Percentiles rank a stretch among this genome's conserved stretches.
Conservation (phyloP, 2,113 vertebrate genomes). For the Siniperca knerii region DNA sequence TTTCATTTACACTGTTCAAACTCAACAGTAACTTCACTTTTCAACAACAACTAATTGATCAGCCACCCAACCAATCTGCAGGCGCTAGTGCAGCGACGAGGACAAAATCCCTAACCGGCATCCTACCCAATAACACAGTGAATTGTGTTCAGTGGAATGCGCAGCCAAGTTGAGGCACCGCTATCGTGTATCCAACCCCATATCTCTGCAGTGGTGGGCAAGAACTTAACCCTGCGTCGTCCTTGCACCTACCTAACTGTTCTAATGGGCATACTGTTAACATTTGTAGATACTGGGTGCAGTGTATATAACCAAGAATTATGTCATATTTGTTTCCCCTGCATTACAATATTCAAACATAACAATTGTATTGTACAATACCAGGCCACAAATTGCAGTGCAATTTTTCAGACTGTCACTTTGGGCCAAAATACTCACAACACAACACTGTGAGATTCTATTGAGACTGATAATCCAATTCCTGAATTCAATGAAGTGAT, state of each 20-base stretch:
- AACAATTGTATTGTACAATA: background rate
- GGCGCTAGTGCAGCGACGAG: background rate
- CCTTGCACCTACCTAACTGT: too few relatives aligned
- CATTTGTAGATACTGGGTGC: too few relatives aligned
- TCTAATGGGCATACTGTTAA: too few relatives aligned
- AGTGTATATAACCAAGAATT: background rate
- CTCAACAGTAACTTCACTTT: background rate
- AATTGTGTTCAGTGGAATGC: slow-evolving; percentile 2
- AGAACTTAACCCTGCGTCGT: too few relatives aligned
- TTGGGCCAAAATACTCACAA: background rate
- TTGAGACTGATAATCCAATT: background rate
- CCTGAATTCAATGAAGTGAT: background rate
- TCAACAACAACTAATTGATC: background rate
- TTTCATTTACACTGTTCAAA: background rate
- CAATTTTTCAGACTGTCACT: background rate
- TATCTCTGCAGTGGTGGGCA: background rate
- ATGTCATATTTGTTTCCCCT: background rate
- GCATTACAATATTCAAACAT: background rate
- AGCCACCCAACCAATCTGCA: background rate
- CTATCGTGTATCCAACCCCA: background rate
- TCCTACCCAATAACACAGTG: background rate
- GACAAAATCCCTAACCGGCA: background rate
- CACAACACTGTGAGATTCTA: background rate
- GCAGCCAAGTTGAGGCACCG: background rate
- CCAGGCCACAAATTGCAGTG: background rate